phyloP scores from a whole-genome alignment of 2,113 vertebrate species.

The Stigmatopora nigra region DNA sequence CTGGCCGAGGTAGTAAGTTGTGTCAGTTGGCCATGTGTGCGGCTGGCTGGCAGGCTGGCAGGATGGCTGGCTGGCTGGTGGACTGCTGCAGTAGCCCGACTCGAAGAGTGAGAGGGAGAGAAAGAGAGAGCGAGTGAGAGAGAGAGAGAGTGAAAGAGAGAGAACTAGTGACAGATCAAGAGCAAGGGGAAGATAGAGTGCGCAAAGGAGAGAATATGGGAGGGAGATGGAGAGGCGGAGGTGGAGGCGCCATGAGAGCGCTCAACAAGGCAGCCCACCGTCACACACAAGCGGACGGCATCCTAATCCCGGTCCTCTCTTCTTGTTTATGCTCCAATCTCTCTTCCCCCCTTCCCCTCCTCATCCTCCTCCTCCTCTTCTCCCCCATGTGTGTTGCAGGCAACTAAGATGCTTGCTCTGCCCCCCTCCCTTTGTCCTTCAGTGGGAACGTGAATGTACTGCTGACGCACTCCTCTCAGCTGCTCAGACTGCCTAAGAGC shows the following conservation, averaged over 20 bases:
- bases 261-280: slow-evolving; percentile 68
- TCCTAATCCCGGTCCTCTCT: slow-evolving; percentile 62
- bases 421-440: slow-evolving; percentile 92
- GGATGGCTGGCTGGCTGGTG: slow-evolving; percentile 65
- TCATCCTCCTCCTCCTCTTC: slow-evolving; percentile 18
- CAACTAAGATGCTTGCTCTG: slow-evolving; percentile 79
- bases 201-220: slow-evolving; percentile 51
- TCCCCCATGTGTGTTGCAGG: slow-evolving; percentile 70
- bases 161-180: slow-evolving; percentile 50
- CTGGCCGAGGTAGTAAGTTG: slow-evolving; percentile 75
- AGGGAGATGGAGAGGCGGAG: slow-evolving; percentile 43
- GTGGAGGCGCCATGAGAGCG: slow-evolving; percentile 45
- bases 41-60: slow-evolving; percentile 58
- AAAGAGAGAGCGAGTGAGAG: slow-evolving; percentile 26
- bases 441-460: slow-evolving; percentile 86
- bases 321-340: slow-evolving; percentile 67
- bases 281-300: slow-evolving; percentile 54
- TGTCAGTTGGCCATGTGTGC: slow-evolving; percentile 69
- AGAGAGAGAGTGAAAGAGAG: slow-evolving; percentile 29
- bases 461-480: slow-evolving; percentile 84
- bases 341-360: slow-evolving; percentile 31
- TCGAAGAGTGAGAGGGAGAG: slow-evolving; percentile 45
- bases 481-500: slow-evolving; percentile 74
- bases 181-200: slow-evolving; percentile 56
- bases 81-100: slow-evolving; percentile 72